Conservation (phyloP, 2,888 invertebrate genomes). For the Meta bourneti region DNA sequence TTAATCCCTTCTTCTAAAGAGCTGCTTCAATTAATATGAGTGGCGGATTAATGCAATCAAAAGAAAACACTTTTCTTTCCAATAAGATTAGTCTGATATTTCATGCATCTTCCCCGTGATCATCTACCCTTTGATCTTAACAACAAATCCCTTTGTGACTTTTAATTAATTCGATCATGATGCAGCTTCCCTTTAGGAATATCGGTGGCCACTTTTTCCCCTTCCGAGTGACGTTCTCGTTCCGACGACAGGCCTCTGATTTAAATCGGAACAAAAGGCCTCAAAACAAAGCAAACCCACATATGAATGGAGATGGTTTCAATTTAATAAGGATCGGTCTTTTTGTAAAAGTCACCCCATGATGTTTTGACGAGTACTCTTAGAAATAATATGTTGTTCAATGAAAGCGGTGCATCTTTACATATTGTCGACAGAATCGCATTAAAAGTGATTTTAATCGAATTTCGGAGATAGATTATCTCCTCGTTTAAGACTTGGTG, state of each 20-base stretch:
- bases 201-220: neutral
- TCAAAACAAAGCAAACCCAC: slow-evolving; percentile 15
- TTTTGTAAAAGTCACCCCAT: neutral
- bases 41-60: neutral
- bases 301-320: slow-evolving; percentile 10
- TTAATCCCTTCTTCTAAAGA: neutral
- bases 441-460: neutral
- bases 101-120: neutral
- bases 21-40: neutral
- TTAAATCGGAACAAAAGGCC: slow-evolving; percentile 23
- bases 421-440: neutral
- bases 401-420: neutral
- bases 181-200: neutral
- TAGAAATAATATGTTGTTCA: slow-evolving; percentile 1
- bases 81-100: neutral
- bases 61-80: neutral
- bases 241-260: neutral
- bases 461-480: neutral
- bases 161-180: neutral
- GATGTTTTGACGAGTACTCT: slow-evolving; percentile 11
- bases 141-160: neutral
- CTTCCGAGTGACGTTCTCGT: neutral
- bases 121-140: neutral
- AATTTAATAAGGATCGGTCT: slow-evolving; percentile 20
- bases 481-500: no score